phyloP scores from a whole-genome alignment of 2,888 invertebrate genomes.

The Cerceris rybyensis region DNA sequence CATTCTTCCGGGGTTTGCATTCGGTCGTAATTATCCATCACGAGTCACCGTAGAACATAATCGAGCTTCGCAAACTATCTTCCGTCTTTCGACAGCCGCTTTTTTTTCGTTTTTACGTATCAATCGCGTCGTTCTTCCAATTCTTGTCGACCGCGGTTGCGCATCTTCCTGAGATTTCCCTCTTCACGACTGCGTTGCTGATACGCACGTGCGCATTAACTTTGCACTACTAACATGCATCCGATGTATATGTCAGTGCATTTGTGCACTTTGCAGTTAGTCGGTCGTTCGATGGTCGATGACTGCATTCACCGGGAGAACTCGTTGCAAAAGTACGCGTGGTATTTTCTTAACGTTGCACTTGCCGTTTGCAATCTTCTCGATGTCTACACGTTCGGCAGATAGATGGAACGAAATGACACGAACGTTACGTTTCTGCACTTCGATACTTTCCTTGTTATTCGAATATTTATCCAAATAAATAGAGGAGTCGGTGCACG shows the following conservation, averaged over 20 bases:
- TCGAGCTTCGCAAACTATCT: not conserved
- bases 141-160: slow-evolving; percentile 18
- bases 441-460: not conserved
- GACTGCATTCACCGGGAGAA: not conserved
- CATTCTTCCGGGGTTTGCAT: not conserved
- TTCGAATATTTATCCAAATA: not conserved
- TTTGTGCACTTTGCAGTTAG: not conserved
- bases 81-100: not conserved
- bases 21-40: slow-evolving; percentile 20
- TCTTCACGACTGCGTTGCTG: slow-evolving; percentile 11
- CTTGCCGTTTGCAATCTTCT: not conserved
- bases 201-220: slow-evolving; percentile 27
- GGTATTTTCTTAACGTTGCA: not conserved
- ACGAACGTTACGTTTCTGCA: not conserved
- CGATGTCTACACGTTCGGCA: not conserved
- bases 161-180: slow-evolving; percentile 27
- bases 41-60: slow-evolving; percentile 26
- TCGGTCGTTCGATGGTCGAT: not conserved
- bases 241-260: not conserved
- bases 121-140: slow-evolving; percentile 8
- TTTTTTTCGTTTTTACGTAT: slow-evolving; percentile 27
- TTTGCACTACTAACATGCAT: slow-evolving; percentile 5
- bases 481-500: not conserved
- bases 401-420: not conserved
- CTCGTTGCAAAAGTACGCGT: not conserved